phyloP scores from a whole-genome alignment of 2,888 invertebrate genomes.

The Brenthis daphne region DNA sequence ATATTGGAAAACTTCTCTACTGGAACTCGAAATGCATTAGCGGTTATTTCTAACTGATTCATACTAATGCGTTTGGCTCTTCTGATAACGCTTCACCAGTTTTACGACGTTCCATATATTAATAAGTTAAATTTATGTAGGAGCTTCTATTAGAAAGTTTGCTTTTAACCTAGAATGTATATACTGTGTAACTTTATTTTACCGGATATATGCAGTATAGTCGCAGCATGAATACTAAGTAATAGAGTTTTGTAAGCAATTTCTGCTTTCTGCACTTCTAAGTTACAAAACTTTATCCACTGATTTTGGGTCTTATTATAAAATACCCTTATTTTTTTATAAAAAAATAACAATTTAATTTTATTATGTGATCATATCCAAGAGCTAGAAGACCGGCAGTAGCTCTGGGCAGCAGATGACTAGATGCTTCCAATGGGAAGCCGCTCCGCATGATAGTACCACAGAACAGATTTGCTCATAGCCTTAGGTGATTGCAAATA shows the following conservation, averaged over 20 bases:
- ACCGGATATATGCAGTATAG: conserved; percentile 11
- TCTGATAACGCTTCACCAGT: conserved; percentile 14
- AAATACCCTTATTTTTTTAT: background rate
- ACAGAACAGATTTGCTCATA: too few relatives aligned
- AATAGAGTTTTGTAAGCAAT: background rate
- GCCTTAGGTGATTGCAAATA: too few relatives aligned
- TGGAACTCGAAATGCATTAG: conserved; percentile 31
- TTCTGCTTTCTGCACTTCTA: conserved; percentile 4
- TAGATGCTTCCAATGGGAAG: too few relatives aligned
- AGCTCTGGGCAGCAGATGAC: too few relatives aligned
- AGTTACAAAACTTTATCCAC: background rate
- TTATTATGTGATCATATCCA: too few relatives aligned
- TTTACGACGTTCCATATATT: conserved; percentile 19
- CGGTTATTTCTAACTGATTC: conserved; percentile 33
- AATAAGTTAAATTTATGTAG: conserved; percentile 21
- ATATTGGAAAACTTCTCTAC: conserved; percentile 8
- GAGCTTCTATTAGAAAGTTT: conserved; percentile 19
- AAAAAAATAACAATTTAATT: too few relatives aligned
- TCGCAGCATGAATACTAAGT: conserved; percentile 13
- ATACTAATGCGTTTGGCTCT: conserved; percentile 26
- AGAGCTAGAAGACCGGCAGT: too few relatives aligned
- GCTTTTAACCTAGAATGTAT: conserved; percentile 25
- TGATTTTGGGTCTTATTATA: background rate
- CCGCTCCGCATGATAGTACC: too few relatives aligned
- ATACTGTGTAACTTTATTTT: conserved; percentile 6